Percentiles rank a stretch among this genome's conserved stretches.
phyloP scores from a whole-genome alignment of 2,888 invertebrate species.

The Griposia aprilina region DNA sequence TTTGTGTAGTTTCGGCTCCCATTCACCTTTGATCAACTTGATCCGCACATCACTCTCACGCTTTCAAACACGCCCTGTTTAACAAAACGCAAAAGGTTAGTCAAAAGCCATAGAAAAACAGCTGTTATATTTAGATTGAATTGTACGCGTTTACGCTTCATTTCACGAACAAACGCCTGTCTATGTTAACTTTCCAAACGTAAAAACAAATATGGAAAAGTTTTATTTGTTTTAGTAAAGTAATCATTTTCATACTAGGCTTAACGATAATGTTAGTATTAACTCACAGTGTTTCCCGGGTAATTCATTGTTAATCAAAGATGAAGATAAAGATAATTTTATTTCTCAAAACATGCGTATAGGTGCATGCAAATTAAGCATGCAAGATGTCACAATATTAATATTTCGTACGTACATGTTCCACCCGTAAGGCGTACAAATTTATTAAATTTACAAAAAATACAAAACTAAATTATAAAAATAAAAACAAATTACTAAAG shows the following conservation, averaged over 20 bases:
- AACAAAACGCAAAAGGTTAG: slow-evolving; percentile 27
- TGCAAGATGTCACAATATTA: too few species aligned
- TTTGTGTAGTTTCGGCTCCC: slow-evolving; percentile 32
- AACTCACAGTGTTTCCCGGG: too few species aligned
- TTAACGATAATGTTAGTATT: background rate
- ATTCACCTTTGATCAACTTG: slow-evolving; percentile 43
- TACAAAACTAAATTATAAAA: too few species aligned
- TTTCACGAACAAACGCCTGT: slow-evolving; percentile 10
- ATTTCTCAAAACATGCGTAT: too few species aligned
- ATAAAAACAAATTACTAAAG: too few species aligned
- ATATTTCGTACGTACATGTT: too few species aligned
- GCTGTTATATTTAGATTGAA: slow-evolving; percentile 33
- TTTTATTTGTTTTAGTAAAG: background rate
- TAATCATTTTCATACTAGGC: background rate
- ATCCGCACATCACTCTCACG: slow-evolving; percentile 41
- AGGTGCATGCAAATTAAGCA: too few species aligned
- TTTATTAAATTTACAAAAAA: too few species aligned
- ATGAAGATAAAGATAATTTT: too few species aligned
- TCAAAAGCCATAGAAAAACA: slow-evolving; percentile 26
- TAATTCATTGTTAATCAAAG: background rate
- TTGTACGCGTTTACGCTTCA: slow-evolving; percentile 26
- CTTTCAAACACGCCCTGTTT: slow-evolving; percentile 27
- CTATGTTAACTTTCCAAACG: background rate
- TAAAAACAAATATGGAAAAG: slow-evolving; percentile 2
- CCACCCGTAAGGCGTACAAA: too few species aligned